Percentiles rank a stretch among this genome's conserved stretches.
Conservation (phyloP, 2,113 vertebrate species). For the Lasiurus cinereus region DNA sequence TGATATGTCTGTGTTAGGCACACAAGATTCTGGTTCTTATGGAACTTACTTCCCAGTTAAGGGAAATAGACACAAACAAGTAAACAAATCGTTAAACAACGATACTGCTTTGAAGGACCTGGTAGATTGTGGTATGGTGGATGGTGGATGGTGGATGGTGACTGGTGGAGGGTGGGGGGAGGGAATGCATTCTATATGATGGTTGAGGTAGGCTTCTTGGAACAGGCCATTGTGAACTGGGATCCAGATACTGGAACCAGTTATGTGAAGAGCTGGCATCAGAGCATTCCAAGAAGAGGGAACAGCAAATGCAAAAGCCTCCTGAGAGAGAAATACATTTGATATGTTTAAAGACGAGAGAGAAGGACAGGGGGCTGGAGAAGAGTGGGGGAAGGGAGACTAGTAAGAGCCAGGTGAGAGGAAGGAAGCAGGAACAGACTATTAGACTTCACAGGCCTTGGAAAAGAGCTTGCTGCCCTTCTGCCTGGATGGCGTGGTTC, state of each 20-base stretch:
- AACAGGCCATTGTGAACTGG: neutral
- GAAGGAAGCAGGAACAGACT: neutral
- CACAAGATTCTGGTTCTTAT: neutral
- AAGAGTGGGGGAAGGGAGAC: neutral
- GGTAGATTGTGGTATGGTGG: neutral
- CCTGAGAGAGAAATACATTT: neutral
- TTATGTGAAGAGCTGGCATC: neutral
- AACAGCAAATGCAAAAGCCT: neutral
- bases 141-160: neutral
- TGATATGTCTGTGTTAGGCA: constrained; percentile 7
- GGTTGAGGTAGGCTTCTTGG: neutral
- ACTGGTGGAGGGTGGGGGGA: too few species aligned
- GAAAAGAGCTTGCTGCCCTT: neutral
- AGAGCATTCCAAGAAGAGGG: neutral
- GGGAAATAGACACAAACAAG: neutral
- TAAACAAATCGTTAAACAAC: neutral
- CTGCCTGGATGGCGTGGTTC: neutral
- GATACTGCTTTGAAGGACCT: neutral
- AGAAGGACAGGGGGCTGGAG: neutral
- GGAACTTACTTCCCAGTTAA: neutral
- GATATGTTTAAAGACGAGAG: neutral
- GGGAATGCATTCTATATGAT: too few species aligned
- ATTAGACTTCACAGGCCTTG: neutral
- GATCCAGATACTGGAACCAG: neutral
- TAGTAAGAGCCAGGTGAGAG: neutral